Percentiles rank a stretch among this genome's conserved stretches.
Evolutionary conservation across 1,140 invertebrate species (phyloP).

Genomic region (Eumeta japonica): DNA sequence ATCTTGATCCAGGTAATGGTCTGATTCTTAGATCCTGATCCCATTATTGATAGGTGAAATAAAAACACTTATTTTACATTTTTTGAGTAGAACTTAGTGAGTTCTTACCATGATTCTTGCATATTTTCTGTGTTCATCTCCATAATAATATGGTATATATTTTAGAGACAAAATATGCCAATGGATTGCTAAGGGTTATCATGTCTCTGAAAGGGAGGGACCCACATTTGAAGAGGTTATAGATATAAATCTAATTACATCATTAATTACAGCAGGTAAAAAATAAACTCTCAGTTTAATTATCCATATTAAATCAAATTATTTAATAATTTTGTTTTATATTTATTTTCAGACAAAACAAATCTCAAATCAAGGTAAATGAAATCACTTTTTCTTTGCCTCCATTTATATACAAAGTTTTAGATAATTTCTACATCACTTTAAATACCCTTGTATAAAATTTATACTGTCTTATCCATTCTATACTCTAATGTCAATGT

Average conservation of each 20-base stretch:
- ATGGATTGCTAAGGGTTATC: constrained; percentile 42
- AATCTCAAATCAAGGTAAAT: not conserved
- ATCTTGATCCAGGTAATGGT: too few species aligned
- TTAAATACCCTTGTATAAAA: too few species aligned
- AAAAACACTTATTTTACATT: too few species aligned
- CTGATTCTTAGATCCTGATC: too few species aligned
- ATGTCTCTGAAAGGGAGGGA: constrained; percentile 42
- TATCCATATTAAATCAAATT: not conserved
- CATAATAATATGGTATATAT: too few species aligned
- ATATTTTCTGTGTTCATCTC: too few species aligned
- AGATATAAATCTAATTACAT: constrained; percentile 31
- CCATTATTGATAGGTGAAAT: too few species aligned
- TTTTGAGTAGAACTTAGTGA: too few species aligned
- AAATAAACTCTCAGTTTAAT: not conserved
- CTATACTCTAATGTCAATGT: too few species aligned
- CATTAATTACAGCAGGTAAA: constrained; percentile 18
- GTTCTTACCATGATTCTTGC: too few species aligned
- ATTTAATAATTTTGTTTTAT: not conserved
- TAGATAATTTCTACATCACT: too few species aligned
- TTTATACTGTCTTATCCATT: too few species aligned
- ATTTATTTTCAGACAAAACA: not conserved
- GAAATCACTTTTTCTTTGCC: not conserved
- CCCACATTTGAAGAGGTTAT: constrained; percentile 36
- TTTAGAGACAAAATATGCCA: constrained; percentile 35
- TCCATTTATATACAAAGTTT: not conserved